Evolutionary conservation across 2,113 vertebrate species (phyloP).

Genomic region (Neodontobutis hainanensis): DNA sequence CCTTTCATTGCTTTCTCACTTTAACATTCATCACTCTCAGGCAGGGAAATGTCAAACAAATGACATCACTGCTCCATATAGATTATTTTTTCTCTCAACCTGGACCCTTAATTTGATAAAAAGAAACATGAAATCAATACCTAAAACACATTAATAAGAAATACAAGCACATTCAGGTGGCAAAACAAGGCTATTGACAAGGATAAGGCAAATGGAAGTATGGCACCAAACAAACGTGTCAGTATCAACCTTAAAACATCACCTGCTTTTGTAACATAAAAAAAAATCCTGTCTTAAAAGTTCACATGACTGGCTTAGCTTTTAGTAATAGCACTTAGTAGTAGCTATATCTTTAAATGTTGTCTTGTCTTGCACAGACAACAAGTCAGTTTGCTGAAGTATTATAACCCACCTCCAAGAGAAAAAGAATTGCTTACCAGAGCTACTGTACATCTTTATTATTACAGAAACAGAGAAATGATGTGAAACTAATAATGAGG

Average conservation of each 20-base stretch:
- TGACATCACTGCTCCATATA: conserved; percentile 68
- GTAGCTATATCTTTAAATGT: conserved; percentile 42
- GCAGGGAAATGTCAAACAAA: conserved; percentile 73
- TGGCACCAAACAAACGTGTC: background rate
- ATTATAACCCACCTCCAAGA: conserved; percentile 58
- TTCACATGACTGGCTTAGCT: background rate
- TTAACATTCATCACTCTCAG: conserved; percentile 60
- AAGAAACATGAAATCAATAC: conserved; percentile 69
- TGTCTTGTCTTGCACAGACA: conserved; percentile 41
- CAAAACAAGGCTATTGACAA: conserved; percentile 55
- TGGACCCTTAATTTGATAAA: conserved; percentile 72
- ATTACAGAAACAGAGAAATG: conserved; percentile 63
- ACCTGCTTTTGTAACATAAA: background rate
- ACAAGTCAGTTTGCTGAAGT: conserved; percentile 30
- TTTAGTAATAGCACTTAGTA: background rate
- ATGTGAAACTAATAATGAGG: conserved; percentile 47
- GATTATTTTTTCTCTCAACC: conserved; percentile 60
- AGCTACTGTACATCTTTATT: conserved; percentile 69
- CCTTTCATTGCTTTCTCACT: conserved; percentile 48
- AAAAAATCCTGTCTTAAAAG: background rate
- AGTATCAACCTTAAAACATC: background rate
- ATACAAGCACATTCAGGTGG: conserved; percentile 51
- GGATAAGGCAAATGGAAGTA: conserved; percentile 28
- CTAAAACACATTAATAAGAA: conserved; percentile 69
- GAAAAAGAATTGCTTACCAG: conserved; percentile 46